Evolutionary conservation across 2,113 vertebrate species (phyloP).

Genomic region (Tricholaema leucomelas): DNA sequence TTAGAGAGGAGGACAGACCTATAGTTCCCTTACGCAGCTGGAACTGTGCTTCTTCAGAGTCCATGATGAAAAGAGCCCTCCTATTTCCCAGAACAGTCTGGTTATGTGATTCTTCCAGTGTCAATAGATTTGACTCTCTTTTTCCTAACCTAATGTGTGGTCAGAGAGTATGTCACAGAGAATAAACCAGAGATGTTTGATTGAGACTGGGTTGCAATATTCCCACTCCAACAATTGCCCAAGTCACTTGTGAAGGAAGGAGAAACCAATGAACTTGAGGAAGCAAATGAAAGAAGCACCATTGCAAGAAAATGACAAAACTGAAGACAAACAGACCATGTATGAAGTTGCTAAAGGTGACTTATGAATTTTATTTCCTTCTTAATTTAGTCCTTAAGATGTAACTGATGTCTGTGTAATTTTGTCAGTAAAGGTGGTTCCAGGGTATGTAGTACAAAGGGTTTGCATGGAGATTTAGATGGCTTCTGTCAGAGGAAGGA

Average conservation of each 20-base stretch:
- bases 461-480: not conserved
- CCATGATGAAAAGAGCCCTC: not conserved
- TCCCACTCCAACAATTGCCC: not conserved
- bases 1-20: not conserved
- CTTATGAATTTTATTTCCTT: not conserved
- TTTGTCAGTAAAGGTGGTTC: not conserved
- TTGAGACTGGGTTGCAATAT: not conserved
- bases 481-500: not conserved
- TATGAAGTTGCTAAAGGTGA: conserved; percentile 72
- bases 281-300: too few relatives aligned
- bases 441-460: not conserved
- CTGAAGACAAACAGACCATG: conserved; percentile 34
- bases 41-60: not conserved
- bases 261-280: too few relatives aligned
- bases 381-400: not conserved
- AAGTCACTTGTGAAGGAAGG: too few relatives aligned
- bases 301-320: not conserved
- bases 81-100: not conserved
- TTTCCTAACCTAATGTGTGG: not conserved
- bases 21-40: not conserved
- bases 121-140: not conserved
- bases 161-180: not conserved
- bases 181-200: not conserved
- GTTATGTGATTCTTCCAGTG: not conserved
- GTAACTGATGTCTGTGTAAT: not conserved